Base-by-base conservation (phyloP, 2,888 invertebrate species). In the Keiferia lycopersicella region DNA sequence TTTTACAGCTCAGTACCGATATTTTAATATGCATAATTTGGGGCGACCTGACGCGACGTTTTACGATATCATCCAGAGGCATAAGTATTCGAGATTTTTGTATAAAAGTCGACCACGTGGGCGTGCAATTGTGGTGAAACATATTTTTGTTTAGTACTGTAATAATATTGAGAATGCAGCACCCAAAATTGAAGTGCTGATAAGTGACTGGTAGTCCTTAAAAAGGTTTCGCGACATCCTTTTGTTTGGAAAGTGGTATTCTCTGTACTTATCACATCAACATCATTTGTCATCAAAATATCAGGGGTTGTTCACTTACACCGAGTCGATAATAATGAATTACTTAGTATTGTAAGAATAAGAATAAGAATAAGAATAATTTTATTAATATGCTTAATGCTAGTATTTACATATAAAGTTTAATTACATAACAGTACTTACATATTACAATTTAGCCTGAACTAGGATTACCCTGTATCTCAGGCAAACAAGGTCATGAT, bases 1-100 rank as follows among this genome's bases (percentile, higher is more conserved):
- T 73, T 73, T 73, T 68, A 71, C 66, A 65, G 64, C 66, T 56
- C 65, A 68, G 65, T 72, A 71, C 67, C 66, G 71, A 72, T 72
- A 72, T 66, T 68, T 69, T 67, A 66, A 70, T 64, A 69, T 18
- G 18, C 18, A 48, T 71, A 69, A 69, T 68, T 64, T 65, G 67
- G 66, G 67, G 63, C 67, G 69, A 65, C 65, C 63, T 64, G 66
- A 65, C 65, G 62, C 65, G 64, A 65, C 61, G 63, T 50, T 69
- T 65, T 72, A 72, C 73, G 73, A 70, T 71, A 68, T 67, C 48
- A 63, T 62, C 65, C 67, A 66, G 65, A 70, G 68, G 67, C 67
- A 69, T 74, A 68, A 65, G 71, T 71, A 70, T 72, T 70, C 70
- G 67, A 70, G 69, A 10, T 48, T 1, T 45, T 48, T 50, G 22